A percentile compares a stretch with the other conserved stretches of the same genome.
phyloP scores from a whole-genome alignment of 2,888 invertebrate species.

The Melieria omissa region DNA sequence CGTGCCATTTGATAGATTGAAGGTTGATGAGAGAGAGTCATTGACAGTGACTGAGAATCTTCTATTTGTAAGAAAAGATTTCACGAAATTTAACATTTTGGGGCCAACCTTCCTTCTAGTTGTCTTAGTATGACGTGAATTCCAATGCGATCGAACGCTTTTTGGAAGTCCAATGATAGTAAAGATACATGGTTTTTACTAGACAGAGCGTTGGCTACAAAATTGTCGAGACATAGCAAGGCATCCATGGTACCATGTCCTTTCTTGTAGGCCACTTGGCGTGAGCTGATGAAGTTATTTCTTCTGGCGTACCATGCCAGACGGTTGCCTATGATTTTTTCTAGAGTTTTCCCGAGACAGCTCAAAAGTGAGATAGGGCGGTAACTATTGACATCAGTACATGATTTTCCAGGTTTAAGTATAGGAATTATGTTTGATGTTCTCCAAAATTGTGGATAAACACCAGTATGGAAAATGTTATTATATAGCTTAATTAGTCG shows the following conservation, averaged over 20 bases:
- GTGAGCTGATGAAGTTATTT: slow-evolving; percentile 26
- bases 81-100: background rate
- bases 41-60: background rate
- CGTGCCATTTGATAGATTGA: background rate
- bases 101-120: background rate
- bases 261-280: slow-evolving; percentile 28
- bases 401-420: slow-evolving; percentile 22
- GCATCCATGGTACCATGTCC: slow-evolving; percentile 20
- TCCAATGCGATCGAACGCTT: slow-evolving; percentile 1
- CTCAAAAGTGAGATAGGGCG: slow-evolving; percentile 31
- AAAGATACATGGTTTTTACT: slow-evolving; percentile 12
- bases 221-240: background rate
- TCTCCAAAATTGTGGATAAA: slow-evolving; percentile 35
- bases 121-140: slow-evolving; percentile 5
- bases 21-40: background rate
- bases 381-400: slow-evolving; percentile 7
- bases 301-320: slow-evolving; percentile 2
- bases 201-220: slow-evolving; percentile 1
- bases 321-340: slow-evolving; percentile 34
- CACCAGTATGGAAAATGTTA: slow-evolving; percentile 18
- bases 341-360: slow-evolving; percentile 27
- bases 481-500: slow-evolving; percentile 32
- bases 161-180: background rate
- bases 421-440: slow-evolving; percentile 25
- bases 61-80: background rate